These are phyloP conservation scores for Ursus arctos DNA, from an alignment of 2,113 vertebrate genomes.

Conservation along the genomic window DNA sequence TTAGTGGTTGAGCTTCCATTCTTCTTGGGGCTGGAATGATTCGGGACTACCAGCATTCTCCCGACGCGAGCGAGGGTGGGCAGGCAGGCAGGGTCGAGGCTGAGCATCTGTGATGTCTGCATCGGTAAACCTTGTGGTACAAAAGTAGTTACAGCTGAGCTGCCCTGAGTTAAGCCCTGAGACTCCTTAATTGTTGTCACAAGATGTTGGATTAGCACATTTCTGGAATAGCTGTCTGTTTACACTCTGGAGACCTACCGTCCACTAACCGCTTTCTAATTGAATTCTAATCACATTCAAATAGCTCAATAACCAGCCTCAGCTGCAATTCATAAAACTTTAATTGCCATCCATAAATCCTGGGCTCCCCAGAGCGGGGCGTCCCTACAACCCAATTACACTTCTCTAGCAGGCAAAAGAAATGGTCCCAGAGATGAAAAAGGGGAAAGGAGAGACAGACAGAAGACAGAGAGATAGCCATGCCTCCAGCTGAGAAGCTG, in stretches of 20 bases:
- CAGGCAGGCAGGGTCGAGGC: background rate
- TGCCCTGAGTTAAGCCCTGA: constrained; percentile 90
- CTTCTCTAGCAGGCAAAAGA: constrained; percentile 66
- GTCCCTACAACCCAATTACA: constrained; percentile 80
- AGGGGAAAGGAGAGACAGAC: constrained; percentile 54
- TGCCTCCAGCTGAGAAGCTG: background rate
- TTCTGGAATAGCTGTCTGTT: constrained; percentile 99
- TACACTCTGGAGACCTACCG: constrained; percentile 92
- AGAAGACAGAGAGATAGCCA: background rate
- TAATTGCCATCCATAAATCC: constrained; percentile 94
- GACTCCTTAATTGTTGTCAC: constrained; percentile 98
- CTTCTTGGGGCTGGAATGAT: background rate
- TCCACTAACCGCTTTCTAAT: constrained; percentile 99
- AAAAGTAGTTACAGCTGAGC: constrained; percentile 90
- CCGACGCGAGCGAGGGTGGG: rapidly evolving
- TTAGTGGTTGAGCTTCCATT: background rate
- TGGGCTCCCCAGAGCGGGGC: constrained; percentile 80
- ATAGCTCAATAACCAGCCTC: constrained; percentile 94
- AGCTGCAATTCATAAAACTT: constrained; percentile 95
- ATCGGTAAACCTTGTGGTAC: constrained; percentile 70
- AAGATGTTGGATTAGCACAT: constrained; percentile 99
- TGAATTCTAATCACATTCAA: constrained; percentile 99
- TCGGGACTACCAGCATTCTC: background rate
- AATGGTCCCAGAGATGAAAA: constrained; percentile 53
- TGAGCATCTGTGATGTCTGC: background rate